Percentiles rank a stretch among this genome's conserved stretches.
Evolutionary conservation across 1,140 invertebrate genomes (phyloP).

Genomic region (Probaryconus sp.): DNA sequence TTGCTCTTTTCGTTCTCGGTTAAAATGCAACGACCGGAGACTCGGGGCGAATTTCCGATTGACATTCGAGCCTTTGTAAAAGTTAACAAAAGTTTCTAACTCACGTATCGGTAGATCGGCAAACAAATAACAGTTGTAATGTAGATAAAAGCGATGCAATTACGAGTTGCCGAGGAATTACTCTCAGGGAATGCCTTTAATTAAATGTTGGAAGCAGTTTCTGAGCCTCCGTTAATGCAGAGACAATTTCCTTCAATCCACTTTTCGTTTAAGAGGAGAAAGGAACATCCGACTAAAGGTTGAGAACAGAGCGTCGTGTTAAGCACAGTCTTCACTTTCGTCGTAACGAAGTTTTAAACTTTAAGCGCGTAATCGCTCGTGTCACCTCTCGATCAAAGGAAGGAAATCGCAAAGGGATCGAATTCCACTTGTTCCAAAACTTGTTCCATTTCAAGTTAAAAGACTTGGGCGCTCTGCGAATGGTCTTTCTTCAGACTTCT

Average conservation of each 20-base stretch:
- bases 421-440: constrained; percentile 64
- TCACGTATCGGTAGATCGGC: constrained; percentile 67
- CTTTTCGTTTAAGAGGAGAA: constrained; percentile 71
- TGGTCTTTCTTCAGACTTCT: constrained; percentile 32
- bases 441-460: constrained; percentile 69
- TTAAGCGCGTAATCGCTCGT: constrained; percentile 71
- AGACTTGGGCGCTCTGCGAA: constrained; percentile 53
- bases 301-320: constrained; percentile 65
- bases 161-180: constrained; percentile 73
- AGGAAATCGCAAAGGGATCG: constrained; percentile 66
- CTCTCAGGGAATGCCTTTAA: constrained; percentile 77
- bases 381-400: constrained; percentile 70
- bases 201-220: constrained; percentile 78
- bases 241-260: constrained; percentile 78
- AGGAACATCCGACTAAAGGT: constrained; percentile 69
- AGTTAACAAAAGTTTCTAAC: constrained; percentile 59
- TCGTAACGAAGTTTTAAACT: constrained; percentile 74
- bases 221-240: constrained; percentile 76
- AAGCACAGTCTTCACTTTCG: constrained; percentile 65
- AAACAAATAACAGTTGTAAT: constrained; percentile 76
- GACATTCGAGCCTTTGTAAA: constrained; percentile 35
- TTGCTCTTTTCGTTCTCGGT: no score
- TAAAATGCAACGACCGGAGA: neutral
- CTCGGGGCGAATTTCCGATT: constrained; percentile 3
- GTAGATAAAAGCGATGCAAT: constrained; percentile 75